Evolutionary conservation across 2,888 invertebrate species (phyloP), one percentile per base, ranked within the genome.

Genomic region (Eupithecia centaureata): DNA sequence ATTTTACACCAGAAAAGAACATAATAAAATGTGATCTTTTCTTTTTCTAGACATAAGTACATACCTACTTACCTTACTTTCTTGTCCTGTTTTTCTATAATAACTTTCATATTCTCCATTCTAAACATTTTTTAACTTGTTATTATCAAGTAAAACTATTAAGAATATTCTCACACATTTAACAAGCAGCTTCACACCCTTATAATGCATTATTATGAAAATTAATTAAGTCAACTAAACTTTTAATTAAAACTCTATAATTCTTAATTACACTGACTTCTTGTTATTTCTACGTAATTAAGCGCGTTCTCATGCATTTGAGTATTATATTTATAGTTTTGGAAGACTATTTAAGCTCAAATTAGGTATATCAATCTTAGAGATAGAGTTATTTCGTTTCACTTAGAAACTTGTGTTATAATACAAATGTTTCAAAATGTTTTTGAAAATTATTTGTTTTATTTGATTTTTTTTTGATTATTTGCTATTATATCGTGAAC

Each of bases 221-320:
- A 60, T 25, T 18, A 52, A 63, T 72, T 58, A 67, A 71, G 64
- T 67, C 57, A 65, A 69, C 72, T 72, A 67, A 74, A 60, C 62
- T 65, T 68, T 74, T 63, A 71, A 68, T 69, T 71, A 66, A 70
- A 71, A 62, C 59, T 63, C 63, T 65, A 70, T 76, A 64, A 63
- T 71, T 71, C 68, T 54, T 67, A 77, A 75, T 76, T 74, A 73
- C 62, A 66, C 67, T 73, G 64, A 68, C 62, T 67, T 61, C 67
- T 66, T 68, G 69, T 74, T 74, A 65, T 68, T 61, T 22, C 15
- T 76, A 71, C 79, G 80, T 78, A 80, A 84, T 84, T 83, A 81
- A 79, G 74, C 70, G 71, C 65, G 74, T 81, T 83, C 81, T 76
- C 82, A 80, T 76, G 74, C 71, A 67, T 68, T 58, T 63, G 67